Percentiles rank a stretch among this genome's conserved stretches.
Evolutionary conservation across 1,140 invertebrate genomes (phyloP).

Genomic region (Polyergus mexicanus): DNA sequence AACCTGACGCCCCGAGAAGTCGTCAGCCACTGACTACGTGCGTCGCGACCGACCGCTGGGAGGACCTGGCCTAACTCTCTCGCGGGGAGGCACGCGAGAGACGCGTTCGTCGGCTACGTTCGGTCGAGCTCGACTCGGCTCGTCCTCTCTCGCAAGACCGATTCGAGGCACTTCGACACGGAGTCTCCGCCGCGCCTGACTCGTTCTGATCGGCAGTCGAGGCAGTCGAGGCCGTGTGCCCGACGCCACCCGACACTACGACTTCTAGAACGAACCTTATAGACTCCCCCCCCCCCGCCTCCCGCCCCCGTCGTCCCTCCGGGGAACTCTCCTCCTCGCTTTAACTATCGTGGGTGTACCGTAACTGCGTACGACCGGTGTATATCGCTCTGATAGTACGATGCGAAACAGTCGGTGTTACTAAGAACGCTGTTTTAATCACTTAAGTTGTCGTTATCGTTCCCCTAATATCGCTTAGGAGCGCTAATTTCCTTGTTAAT

Average conservation of each 20-base stretch:
- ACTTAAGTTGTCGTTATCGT: slow-evolving; percentile 23
- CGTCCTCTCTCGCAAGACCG: slow-evolving; percentile 47
- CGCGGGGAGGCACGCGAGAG: slow-evolving; percentile 71
- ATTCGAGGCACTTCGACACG: slow-evolving; percentile 53
- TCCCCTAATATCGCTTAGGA: neutral
- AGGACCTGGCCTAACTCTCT: slow-evolving; percentile 26
- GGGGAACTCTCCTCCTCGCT: neutral
- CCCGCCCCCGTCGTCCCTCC: neutral
- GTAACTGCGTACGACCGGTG: slow-evolving; percentile 65
- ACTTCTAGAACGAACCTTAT: slow-evolving; percentile 50
- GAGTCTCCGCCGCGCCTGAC: slow-evolving; percentile 3
- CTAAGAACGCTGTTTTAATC: slow-evolving; percentile 44
- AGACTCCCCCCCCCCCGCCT: neutral
- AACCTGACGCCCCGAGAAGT: slow-evolving; percentile 83
- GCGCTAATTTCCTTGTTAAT: neutral
- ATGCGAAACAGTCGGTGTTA: slow-evolving; percentile 33
- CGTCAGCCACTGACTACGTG: slow-evolving; percentile 82
- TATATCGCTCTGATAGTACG: slow-evolving; percentile 61
- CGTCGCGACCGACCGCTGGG: slow-evolving; percentile 42
- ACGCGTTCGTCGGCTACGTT: slow-evolving; percentile 66
- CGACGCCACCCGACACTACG: slow-evolving; percentile 41
- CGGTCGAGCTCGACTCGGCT: slow-evolving; percentile 70
- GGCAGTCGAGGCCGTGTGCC: slow-evolving; percentile 16
- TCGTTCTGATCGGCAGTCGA: too few relatives aligned
- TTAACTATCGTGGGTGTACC: slow-evolving; percentile 57